Evolutionary conservation across 1,140 invertebrate species (phyloP), one percentile per base, ranked within the genome.

Genomic region (Hyphantria cunea): DNA sequence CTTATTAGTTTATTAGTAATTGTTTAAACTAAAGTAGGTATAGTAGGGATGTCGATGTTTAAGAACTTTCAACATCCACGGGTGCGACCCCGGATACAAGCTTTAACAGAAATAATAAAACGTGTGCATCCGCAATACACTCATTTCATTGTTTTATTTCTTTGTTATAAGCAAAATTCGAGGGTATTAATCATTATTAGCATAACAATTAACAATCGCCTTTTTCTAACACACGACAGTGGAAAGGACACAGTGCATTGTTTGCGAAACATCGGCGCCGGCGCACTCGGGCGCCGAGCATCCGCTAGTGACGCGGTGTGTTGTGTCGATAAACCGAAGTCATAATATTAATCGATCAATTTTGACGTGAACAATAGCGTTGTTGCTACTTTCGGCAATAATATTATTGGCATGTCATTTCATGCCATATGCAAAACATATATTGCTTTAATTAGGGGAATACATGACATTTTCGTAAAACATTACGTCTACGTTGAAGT

Each of bases 131-230:
- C 17, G 17, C 17, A 3, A 25, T 3, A 25, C 17, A 25, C 17
- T 25, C 5, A 25, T 25, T 25, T 1, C 17, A 25, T 25, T 3
- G 5, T n/a, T n/a, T n/a, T 25, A 25, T 25, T 25, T 25, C 17
- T 25, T 25, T 25, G 17, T 25, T 25, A 25, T 3, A 25, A 62
- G 34, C 44, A 60, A 60, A 80, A 80, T 69, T 73, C 58, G 12
- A 54, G 64, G 74, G 79, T 78, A 72, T 65, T 70, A 70, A 78
- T 74, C 70, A 68, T 67, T 77, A 80, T 87, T 82, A 77, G 72
- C 84, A 85, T 82, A 83, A 85, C 78, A 85, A 82, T 86, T 86
- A 86, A 82, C 76, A 76, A 79, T 73, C 72, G 69, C 72, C 69
- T 65, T 73, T 86, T 82, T 78, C 75, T 69, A 77, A 81, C 76